Evolutionary conservation across 2,888 invertebrate species (phyloP), one percentile per base, ranked within the genome.

Genomic region (Therioaphis trifolii): DNA sequence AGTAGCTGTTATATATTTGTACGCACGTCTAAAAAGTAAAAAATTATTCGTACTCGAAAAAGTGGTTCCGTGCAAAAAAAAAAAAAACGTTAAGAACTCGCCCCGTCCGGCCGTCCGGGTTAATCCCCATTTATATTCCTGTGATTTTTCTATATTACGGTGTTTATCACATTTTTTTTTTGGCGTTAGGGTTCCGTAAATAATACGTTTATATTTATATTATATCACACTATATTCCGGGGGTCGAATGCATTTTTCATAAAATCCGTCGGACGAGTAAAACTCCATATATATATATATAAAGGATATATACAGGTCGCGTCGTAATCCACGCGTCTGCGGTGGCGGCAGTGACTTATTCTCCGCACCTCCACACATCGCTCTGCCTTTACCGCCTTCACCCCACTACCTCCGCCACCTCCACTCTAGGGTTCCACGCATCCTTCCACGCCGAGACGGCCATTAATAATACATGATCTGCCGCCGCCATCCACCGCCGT

Each of bases 401-500:
- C 55, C 35, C 29, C 55, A 29, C n/a, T 63, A 49, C 27, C 21
- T 4, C 21, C 29, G 24, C 21, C 27, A 5, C 52, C 55, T 14
- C n/a, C 18, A 21, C 29, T 35, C 35, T 35, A 3, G 35, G 35
- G n/a, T n/a, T n/a, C n/a, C 72, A 14, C 72, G 21, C 35, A n/a
- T 40, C 35, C 29, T 35, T 12, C 35, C 52, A n/a, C 52, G 35
- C 7, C 35, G 35, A 35, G 35, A 35, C 35, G 35, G 24, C 71
- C 80, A 82, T 82, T 82, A 82, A 82, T 82, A 82, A 82, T 82
- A 82, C 82, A 82, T 63, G 82, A 82, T 82, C 72, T 46, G 71
- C n/a, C 24, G 24, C 69, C 46, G 15, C n/a, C n/a, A 9, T 43
- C 21, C 21, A 5, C n/a, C 18, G 4, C 35, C 14, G 15, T 2